Evolutionary conservation across 2,113 vertebrate genomes (phyloP).

Genomic region (Lagenorhynchus albirostris): DNA sequence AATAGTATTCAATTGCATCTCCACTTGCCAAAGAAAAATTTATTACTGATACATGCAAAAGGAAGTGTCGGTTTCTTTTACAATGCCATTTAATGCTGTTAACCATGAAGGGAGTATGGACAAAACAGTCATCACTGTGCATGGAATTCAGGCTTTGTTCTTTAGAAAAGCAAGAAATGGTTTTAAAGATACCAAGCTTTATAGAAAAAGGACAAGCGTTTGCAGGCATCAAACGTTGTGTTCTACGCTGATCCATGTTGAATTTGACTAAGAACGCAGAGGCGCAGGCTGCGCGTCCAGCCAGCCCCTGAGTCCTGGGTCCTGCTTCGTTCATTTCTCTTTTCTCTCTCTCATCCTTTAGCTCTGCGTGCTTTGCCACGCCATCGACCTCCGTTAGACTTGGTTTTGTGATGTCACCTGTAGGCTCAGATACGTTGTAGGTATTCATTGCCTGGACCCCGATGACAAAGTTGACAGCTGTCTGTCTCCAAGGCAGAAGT

Average conservation of each 20-base stretch:
- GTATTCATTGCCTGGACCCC: background rate
- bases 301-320: background rate
- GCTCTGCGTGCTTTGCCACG: background rate
- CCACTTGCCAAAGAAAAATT: background rate
- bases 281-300: background rate
- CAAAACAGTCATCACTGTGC: background rate
- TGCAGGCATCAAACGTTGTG: accelerated
- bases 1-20: background rate
- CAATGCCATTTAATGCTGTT: background rate
- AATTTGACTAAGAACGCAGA: no score
- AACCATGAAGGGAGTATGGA: background rate
- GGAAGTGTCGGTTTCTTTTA: background rate
- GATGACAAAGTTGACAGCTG: background rate
- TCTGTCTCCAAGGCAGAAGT: background rate
- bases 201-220: background rate
- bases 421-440: background rate
- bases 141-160: background rate
- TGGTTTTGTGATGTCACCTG: background rate
- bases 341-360: background rate
- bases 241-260: accelerated
- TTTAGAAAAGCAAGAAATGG: background rate
- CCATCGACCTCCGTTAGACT: background rate
- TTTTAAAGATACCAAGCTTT: background rate
- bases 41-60: background rate
- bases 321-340: background rate